Evolutionary conservation across 2,113 vertebrate species (phyloP), one percentile per base, ranked within the genome.

Genomic region (Pterocles burchelli): DNA sequence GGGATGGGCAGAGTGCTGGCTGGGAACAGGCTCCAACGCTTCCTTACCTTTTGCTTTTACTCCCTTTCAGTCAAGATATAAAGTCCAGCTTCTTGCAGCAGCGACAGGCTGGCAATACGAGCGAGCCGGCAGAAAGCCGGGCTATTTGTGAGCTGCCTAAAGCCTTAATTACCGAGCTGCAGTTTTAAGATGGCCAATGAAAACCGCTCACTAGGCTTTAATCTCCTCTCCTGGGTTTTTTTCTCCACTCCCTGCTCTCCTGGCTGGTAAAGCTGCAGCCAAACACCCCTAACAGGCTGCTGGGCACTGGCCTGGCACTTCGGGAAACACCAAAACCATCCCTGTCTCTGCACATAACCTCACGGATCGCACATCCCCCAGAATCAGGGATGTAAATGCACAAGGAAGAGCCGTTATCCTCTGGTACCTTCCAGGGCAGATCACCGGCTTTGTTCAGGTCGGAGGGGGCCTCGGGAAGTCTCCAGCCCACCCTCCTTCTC

Each of bases 111-210:
- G 7, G 3, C 41, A 7, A 7, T 0, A 15, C 1, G 8, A 58
- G 76, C 2, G 0, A 61, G 57, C 13, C 0, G 0, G 8, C 12
- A 29, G 19, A 54, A n/a, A 43, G 52, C 81, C 2, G 73, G 45
- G 81, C 89, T 94, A 92, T 93, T 93, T 94, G 75, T 82, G 78
- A 93, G 55, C 88, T 83, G 29, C 51, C 72, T 92, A 95, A 97
- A 93, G 70, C 93, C 76, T 94, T 91, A 66, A 96, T 93, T 74
- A 90, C 73, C 0, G 0, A 81, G 85, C 34, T 0, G 13, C 58
- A 13, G 17, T n/a, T 77, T 66, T 29, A 43, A 89, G 80, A 21
- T 1, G 45, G 92, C 97, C 95, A 96, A 97, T 97, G 85, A 86
- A 74, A 95, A 87, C 11, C 6, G 1, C 24, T 19, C 1, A 2